A percentile compares a stretch with the other conserved stretches of the same genome.
Conservation (phyloP, 2,113 vertebrate species). For the Dipodomys stephensi region DNA sequence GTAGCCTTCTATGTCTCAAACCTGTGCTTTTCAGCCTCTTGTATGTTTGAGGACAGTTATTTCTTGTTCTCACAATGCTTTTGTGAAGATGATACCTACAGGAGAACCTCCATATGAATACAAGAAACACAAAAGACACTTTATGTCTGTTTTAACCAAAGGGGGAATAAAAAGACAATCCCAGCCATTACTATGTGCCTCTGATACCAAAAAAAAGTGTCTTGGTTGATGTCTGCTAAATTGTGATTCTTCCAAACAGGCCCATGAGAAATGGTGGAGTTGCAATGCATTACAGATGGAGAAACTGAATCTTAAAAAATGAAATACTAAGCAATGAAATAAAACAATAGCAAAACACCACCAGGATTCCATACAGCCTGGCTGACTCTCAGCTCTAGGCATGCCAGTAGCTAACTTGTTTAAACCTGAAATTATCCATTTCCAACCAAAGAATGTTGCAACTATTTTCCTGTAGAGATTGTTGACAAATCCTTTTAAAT, state of each 20-base stretch:
- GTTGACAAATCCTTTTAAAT: background rate
- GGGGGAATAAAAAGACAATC: too few species aligned
- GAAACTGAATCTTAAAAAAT: background rate
- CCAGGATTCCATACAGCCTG: background rate
- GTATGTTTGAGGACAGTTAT: background rate
- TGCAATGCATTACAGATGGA: background rate
- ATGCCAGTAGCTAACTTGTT: background rate
- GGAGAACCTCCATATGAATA: background rate
- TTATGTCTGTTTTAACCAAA: background rate
- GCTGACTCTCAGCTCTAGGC: background rate
- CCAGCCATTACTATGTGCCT: background rate
- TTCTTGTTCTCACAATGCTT: background rate
- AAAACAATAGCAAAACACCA: background rate
- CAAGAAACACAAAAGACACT: background rate
- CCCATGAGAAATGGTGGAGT: background rate
- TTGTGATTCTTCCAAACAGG: background rate
- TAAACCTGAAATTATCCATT: background rate
- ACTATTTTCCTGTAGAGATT: background rate
- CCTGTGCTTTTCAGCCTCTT: background rate
- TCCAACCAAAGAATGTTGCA: background rate
- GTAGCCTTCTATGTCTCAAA: background rate
- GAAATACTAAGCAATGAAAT: background rate
- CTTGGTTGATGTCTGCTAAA: background rate
- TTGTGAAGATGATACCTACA: background rate
- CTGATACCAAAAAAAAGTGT: background rate